Evolutionary conservation across 2,797 vertebrate species (phyloP).

Genomic region (Okamejei kenojei): DNA sequence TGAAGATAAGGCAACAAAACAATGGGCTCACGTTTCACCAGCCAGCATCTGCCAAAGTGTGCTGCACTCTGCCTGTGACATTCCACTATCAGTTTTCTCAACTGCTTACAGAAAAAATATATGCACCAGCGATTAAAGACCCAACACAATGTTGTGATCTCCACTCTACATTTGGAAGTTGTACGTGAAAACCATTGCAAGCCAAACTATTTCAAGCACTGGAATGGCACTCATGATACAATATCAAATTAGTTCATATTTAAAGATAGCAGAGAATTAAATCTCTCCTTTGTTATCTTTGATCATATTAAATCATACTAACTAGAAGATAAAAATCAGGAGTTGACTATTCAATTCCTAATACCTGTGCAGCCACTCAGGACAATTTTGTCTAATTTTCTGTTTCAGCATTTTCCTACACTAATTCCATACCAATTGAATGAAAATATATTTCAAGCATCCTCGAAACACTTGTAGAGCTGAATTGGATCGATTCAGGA

Average conservation of each 20-base stretch:
- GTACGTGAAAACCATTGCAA: not conserved
- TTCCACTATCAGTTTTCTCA: constrained; percentile 10
- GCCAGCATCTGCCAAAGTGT: constrained; percentile 58
- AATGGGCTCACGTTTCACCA: constrained; percentile 54
- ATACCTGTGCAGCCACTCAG: too few relatives aligned
- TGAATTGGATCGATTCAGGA: too few relatives aligned
- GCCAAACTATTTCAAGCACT: not conserved
- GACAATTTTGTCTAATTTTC: too few relatives aligned
- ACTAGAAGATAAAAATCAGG: too few relatives aligned
- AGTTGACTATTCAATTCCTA: too few relatives aligned
- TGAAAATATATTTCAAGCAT: not conserved
- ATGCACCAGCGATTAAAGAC: not conserved
- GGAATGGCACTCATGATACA: not conserved
- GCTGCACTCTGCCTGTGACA: constrained; percentile 45
- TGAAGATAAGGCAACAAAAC: constrained; percentile 55
- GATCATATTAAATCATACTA: not conserved
- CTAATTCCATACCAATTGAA: too few relatives aligned
- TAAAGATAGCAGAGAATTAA: not conserved
- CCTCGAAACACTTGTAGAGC: not conserved
- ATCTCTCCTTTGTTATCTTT: not conserved
- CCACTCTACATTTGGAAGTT: not conserved
- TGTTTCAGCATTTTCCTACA: too few relatives aligned
- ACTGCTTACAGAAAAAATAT: not conserved
- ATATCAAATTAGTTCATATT: not conserved
- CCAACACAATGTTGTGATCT: not conserved